A percentile compares a stretch with the other conserved stretches of the same genome.
Evolutionary conservation across 2,113 vertebrate species (phyloP).

Genomic region (Pungitius pungitius): DNA sequence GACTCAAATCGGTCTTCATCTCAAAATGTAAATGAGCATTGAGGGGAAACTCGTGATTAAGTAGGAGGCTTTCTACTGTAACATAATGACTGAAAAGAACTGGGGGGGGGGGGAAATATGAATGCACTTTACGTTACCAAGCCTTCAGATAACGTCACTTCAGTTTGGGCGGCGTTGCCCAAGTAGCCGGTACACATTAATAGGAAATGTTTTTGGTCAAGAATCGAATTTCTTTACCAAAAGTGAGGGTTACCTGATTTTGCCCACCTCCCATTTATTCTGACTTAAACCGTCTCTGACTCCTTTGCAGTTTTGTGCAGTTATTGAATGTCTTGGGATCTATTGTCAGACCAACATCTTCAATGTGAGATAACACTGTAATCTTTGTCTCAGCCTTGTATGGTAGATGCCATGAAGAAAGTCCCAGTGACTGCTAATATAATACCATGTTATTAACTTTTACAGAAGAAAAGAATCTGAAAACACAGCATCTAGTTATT

Average conservation of each 20-base stretch:
- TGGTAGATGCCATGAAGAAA: neutral
- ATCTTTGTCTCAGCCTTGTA: neutral
- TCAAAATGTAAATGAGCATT: neutral
- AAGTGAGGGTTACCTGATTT: neutral
- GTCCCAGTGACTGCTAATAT: too few species aligned
- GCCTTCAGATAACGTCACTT: constrained; percentile 16
- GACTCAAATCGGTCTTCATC: neutral
- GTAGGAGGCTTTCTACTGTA: neutral
- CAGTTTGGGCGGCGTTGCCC: constrained; percentile 24
- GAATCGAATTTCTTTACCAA: constrained; percentile 19
- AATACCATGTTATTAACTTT: neutral
- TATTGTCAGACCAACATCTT: neutral
- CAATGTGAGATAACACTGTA: too few species aligned
- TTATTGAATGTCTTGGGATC: neutral
- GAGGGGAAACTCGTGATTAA: neutral
- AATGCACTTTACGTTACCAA: constrained; percentile 16
- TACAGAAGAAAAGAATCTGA: neutral
- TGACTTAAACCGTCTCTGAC: neutral
- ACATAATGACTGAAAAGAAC: constrained; percentile 14
- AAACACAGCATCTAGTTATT: neutral
- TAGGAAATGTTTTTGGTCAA: constrained; percentile 1
- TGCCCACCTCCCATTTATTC: neutral
- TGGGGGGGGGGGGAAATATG: constrained; percentile 2
- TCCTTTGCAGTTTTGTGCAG: neutral
- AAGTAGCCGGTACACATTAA: constrained; percentile 14